These are phyloP conservation scores for Cyanocitta stelleri DNA, from an alignment of 2,113 vertebrate species.

Conservation along the genomic window DNA sequence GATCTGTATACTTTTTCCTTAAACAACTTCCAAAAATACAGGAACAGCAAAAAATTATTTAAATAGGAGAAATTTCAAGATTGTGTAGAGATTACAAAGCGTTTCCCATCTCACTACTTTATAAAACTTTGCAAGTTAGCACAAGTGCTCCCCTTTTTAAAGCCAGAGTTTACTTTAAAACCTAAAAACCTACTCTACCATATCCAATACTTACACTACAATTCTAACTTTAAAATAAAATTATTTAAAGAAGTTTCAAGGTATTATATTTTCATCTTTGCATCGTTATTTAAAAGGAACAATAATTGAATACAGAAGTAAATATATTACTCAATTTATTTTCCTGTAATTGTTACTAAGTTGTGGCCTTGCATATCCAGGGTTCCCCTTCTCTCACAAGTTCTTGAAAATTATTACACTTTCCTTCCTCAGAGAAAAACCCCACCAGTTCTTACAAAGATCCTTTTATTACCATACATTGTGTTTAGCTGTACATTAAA, in stretches of 20 bases:
- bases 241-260: not conserved
- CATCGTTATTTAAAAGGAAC: not conserved
- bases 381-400: not conserved
- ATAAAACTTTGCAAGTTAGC: not conserved
- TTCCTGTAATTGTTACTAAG: not conserved
- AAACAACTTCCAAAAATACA: not conserved
- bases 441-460: not conserved
- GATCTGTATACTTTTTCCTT: not conserved
- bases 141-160: not conserved
- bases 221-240: not conserved
- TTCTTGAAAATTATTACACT: not conserved
- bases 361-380: not conserved
- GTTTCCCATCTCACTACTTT: not conserved
- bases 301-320: not conserved
- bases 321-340: not conserved
- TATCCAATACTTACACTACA: not conserved
- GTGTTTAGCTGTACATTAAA: not conserved
- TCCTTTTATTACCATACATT: not conserved
- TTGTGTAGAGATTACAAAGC: not conserved
- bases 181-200: not conserved
- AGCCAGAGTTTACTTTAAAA: not conserved
- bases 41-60: not conserved
- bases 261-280: not conserved
- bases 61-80: not conserved
- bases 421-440: not conserved